A percentile compares a stretch with the other conserved stretches of the same genome.
phyloP scores from a whole-genome alignment of 2,113 vertebrate genomes.

The Corydoras sp. region DNA sequence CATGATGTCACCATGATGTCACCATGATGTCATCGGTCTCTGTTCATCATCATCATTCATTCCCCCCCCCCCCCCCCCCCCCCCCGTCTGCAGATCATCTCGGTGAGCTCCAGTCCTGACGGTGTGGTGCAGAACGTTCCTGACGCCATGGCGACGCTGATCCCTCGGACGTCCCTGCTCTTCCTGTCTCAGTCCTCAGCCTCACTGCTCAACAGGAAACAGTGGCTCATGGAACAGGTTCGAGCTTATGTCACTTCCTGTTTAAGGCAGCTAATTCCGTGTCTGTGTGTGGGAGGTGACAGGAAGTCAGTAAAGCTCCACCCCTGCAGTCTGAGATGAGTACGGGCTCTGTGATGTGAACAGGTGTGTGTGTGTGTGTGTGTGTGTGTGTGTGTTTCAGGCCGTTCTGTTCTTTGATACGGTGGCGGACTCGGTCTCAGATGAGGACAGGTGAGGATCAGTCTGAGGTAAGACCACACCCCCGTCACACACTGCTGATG shows the following conservation, averaged over 20 bases:
- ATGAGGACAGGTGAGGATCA: slow-evolving; percentile 51
- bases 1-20: not conserved
- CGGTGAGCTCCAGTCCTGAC: slow-evolving; percentile 29
- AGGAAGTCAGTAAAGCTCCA: not conserved
- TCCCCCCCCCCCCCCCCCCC: not conserved
- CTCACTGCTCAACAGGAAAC: slow-evolving; percentile 54
- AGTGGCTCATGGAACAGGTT: slow-evolving; percentile 62
- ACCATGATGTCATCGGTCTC: not conserved
- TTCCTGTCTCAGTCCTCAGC: slow-evolving; percentile 17
- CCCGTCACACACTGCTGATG: not conserved
- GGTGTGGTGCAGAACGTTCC: slow-evolving; percentile 57
- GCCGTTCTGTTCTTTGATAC: slow-evolving; percentile 55
- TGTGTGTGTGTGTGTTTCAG: slow-evolving; percentile 40
- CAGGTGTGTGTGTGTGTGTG: not conserved
- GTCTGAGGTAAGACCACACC: not conserved
- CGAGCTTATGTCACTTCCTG: not conserved
- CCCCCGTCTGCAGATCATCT: slow-evolving; percentile 52
- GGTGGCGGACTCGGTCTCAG: slow-evolving; percentile 40
- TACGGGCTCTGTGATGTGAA: not conserved
- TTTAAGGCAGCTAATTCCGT: not conserved
- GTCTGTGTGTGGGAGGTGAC: not conserved
- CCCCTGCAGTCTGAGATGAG: not conserved
- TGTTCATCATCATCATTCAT: not conserved
- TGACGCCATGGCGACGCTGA: slow-evolving; percentile 48
- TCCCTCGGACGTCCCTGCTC: slow-evolving; percentile 52